Percentiles rank a stretch among this genome's conserved stretches.
These are phyloP conservation scores for Hippocampus guttulatus DNA, from an alignment of 2,113 vertebrate species.

Conservation along the genomic window DNA sequence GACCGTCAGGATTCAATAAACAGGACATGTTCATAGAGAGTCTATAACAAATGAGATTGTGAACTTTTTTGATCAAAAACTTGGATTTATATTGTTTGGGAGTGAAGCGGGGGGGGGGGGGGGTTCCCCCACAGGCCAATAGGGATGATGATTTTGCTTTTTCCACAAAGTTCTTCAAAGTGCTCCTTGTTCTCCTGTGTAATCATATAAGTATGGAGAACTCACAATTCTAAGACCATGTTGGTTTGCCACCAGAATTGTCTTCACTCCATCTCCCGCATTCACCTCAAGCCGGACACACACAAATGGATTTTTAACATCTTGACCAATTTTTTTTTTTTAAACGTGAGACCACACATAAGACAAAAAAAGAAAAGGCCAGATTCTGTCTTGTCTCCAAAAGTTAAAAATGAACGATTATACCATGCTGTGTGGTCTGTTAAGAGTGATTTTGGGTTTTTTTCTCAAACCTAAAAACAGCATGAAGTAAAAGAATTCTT, in stretches of 20 bases:
- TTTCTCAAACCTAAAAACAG: conserved; percentile 4
- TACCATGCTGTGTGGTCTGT: not conserved
- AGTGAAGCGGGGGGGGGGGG: not conserved
- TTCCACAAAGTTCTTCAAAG: not conserved
- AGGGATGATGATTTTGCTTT: not conserved
- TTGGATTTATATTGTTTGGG: not conserved
- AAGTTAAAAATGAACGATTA: too few relatives aligned
- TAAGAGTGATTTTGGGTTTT: not conserved
- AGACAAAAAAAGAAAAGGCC: too few relatives aligned
- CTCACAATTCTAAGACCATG: not conserved
- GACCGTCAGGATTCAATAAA: conserved; percentile 1
- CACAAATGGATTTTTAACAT: too few relatives aligned
- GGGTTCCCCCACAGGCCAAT: too few relatives aligned
- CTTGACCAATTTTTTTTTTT: too few relatives aligned
- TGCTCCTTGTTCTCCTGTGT: too few relatives aligned
- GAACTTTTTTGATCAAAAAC: not conserved
- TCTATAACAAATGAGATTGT: not conserved
- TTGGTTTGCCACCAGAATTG: not conserved
- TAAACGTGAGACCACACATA: too few relatives aligned
- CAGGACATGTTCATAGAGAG: conserved; percentile 2
- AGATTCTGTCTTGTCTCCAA: too few relatives aligned
- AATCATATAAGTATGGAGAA: not conserved
- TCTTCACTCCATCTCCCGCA: not conserved
- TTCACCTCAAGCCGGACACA: not conserved
- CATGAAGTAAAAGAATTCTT: conserved; percentile 28